phyloP scores from a whole-genome alignment of 2,888 invertebrate species.

The Allygus modestus region DNA sequence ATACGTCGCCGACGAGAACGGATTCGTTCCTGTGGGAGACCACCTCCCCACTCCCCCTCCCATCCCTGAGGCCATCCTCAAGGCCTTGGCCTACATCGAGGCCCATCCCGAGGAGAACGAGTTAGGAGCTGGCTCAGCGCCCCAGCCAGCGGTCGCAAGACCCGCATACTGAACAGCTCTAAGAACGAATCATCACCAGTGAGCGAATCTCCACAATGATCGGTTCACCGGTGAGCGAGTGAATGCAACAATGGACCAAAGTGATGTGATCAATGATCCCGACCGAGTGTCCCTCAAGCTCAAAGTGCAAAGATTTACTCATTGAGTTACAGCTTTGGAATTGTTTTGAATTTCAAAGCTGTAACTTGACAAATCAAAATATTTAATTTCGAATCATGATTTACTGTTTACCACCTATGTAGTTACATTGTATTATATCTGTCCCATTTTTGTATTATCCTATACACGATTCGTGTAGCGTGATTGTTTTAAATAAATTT shows the following conservation, averaged over 20 bases:
- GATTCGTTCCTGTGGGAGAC: constrained; percentile 78
- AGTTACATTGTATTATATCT: constrained; percentile 46
- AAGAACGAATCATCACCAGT: not conserved
- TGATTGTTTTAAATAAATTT: constrained; percentile 19
- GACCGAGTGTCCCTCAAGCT: not conserved
- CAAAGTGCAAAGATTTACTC: constrained; percentile 45
- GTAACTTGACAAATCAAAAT: constrained; percentile 57
- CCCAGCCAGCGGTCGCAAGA: constrained; percentile 73
- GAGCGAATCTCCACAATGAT: not conserved
- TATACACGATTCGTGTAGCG: constrained; percentile 8
- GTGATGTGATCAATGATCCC: not conserved
- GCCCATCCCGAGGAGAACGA: constrained; percentile 79
- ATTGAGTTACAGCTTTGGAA: constrained; percentile 51
- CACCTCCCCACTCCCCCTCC: constrained; percentile 91
- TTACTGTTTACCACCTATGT: not conserved
- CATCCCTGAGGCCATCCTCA: constrained; percentile 85
- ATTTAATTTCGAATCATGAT: constrained; percentile 6
- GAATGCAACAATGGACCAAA: not conserved
- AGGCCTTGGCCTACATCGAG: constrained; percentile 81
- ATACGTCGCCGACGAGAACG: constrained; percentile 84
- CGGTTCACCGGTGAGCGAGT: not conserved
- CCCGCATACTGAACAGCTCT: constrained; percentile 33
- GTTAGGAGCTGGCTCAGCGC: constrained; percentile 73
- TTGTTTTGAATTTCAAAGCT: constrained; percentile 34
- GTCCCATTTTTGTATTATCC: constrained; percentile 30